A percentile compares a stretch with the other conserved stretches of the same genome.
These are phyloP conservation scores for Sarcophaga bullata DNA, from an alignment of 1,140 invertebrate species.

Conservation along the genomic window DNA sequence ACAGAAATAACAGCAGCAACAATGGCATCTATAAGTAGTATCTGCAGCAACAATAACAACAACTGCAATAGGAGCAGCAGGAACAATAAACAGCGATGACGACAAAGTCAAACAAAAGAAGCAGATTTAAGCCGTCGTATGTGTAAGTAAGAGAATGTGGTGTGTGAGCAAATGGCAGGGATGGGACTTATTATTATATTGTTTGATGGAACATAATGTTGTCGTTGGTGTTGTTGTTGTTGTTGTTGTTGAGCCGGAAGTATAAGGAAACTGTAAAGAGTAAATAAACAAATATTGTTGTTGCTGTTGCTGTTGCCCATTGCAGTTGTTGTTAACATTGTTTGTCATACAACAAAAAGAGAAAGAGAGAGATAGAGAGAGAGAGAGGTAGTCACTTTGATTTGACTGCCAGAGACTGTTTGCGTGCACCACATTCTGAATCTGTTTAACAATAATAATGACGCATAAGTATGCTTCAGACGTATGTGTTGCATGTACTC, in stretches of 20 bases:
- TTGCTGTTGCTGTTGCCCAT: background rate
- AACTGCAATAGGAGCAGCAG: background rate
- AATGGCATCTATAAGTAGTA: background rate
- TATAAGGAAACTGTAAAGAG: conserved; percentile 14
- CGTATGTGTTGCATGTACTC: background rate
- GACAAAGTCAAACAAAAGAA: background rate
- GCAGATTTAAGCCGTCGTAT: background rate
- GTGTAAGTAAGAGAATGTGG: too few relatives aligned
- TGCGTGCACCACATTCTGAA: too few relatives aligned
- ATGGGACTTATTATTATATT: too few relatives aligned
- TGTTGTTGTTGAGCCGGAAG: background rate
- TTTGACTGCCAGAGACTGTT: too few relatives aligned
- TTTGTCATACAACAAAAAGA: too few relatives aligned
- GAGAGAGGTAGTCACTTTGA: too few relatives aligned
- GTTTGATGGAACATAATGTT: too few relatives aligned
- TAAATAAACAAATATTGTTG: background rate
- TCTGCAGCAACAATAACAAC: background rate
- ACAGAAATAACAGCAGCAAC: background rate
- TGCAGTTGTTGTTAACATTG: too few relatives aligned
- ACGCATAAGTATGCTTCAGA: too few relatives aligned
- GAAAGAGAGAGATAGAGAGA: too few relatives aligned
- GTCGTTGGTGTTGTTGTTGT: background rate
- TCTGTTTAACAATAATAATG: too few relatives aligned
- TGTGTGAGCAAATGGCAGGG: too few relatives aligned
- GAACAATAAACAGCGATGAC: background rate